Percentiles rank a stretch among this genome's conserved stretches.
Evolutionary conservation across 2,888 invertebrate genomes (phyloP).

Genomic region (Mactromeris polynyma): DNA sequence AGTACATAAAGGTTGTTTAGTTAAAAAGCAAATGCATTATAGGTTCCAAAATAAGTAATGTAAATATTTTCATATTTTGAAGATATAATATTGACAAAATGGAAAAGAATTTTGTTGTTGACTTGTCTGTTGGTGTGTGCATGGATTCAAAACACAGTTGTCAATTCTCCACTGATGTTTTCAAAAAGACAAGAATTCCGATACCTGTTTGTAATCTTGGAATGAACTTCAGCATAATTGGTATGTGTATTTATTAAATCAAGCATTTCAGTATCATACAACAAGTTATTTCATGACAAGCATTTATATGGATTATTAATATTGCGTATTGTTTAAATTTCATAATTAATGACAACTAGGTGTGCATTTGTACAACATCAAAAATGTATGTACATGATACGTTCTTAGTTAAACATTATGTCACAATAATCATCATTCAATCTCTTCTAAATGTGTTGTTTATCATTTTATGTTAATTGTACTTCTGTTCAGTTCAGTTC

Average conservation of each 20-base stretch:
- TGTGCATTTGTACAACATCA: too few relatives aligned
- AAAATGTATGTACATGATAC: too few relatives aligned
- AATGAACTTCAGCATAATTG: conserved; percentile 49
- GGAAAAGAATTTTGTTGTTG: conserved; percentile 62
- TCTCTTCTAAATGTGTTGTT: too few relatives aligned
- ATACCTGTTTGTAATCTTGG: conserved; percentile 68
- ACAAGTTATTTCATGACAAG: too few relatives aligned
- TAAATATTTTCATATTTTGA: background rate
- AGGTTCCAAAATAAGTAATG: too few relatives aligned
- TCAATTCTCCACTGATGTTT: conserved; percentile 56
- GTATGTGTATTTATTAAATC: conserved; percentile 31
- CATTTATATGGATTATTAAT: too few relatives aligned
- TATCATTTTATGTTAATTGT: background rate
- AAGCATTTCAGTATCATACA: background rate
- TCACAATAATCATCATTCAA: too few relatives aligned
- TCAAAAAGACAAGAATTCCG: conserved; percentile 59
- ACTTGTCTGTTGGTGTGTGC: conserved; percentile 64
- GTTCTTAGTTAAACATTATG: too few relatives aligned
- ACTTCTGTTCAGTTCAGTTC: background rate
- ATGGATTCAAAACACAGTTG: conserved; percentile 57
- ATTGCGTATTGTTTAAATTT: too few relatives aligned
- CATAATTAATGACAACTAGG: too few relatives aligned
- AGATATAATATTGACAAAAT: conserved; percentile 68
- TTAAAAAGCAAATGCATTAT: too few relatives aligned
- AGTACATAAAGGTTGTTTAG: too few relatives aligned